Base-by-base conservation (phyloP, 1,140 invertebrate genomes). In the Nixonia krombeini region DNA sequence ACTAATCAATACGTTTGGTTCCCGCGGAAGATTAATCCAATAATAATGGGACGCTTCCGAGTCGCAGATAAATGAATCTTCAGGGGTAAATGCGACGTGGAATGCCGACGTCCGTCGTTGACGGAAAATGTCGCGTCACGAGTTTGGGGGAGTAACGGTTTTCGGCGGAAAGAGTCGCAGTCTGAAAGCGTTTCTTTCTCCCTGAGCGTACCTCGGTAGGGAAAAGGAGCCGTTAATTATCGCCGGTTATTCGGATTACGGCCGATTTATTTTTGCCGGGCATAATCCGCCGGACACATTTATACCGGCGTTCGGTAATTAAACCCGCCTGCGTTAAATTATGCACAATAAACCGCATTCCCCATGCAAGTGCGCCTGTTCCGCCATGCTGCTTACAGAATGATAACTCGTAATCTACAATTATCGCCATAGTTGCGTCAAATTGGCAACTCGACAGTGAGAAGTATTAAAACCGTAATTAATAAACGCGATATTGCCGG, bases 291-390 rank as follows among this genome's bases (percentile, higher is more conserved):
- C 31, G 29, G 17, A 16, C 16, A 31, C 44, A 46, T 46, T 28
- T 46, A 25, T 25, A 23, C 31, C 23, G 29, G 26, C 13, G 21
- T 25, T 50, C 13, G 33, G 33, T 50, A 50, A 50, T 50, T 50
- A 38, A 33, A 35, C n/a, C 33, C 12, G 5, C 8, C 12, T 6
- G 12, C 2, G 33, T 35, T 13, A 35, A 35, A 10, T 35, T 35
- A 35, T 35, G 33, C 33, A 13, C 33, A 6, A 35, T 35, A 35
- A 35, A 35, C 33, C 13, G 9, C 33, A 13, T 13, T 35, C 7
- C 33, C 13, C n/a, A 35, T 35, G 33, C 33, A 13, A 35, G 33
- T 35, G 12, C 33, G 13, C 33, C n/a, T 12, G 6, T 35, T 13
- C 12, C 5, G 13, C 7, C 4, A 13, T 13, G 7, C 9, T 13